Evolutionary conservation across 2,797 vertebrate genomes (phyloP), one percentile per base, ranked within the genome.

Genomic region (Perodicticus potto): DNA sequence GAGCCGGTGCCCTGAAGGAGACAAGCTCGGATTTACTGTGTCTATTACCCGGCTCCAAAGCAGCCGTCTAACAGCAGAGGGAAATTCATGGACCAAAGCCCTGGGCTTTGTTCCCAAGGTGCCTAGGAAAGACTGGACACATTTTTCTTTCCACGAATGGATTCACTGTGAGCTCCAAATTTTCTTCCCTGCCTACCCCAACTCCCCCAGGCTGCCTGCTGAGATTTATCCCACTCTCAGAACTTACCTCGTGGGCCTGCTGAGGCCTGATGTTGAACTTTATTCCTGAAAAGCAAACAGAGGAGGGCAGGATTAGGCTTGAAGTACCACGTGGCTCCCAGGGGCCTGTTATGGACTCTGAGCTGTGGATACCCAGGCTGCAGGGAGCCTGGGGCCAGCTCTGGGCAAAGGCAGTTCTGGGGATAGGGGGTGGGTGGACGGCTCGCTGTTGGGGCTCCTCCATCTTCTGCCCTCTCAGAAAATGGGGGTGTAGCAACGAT

Each of bases 171-270:
- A 83, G 20, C 89, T 82, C 67, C 23, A 1, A 14, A 57, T 29
- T 73, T 91, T 78, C 67, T 53, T 34, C 55, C 73, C 40, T 59
- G 55, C 40, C 76, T n/a, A 74, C 91, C 63, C 82, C 82, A 45
- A 5, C 78, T 16, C 14, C 43, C 69, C 80, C 49, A 43, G 40
- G 65, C 40, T 11, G 22, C 16, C 25, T 8, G 5, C 83, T 14
- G 93, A 23, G 83, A 86, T 23, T 37, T 49, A 63, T 63, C 45
- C 25, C 29, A 93, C 89, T 76, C 90, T 94, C 89, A 69, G 98
- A 97, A 98, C 98, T 98, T 98, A 99, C 98, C 96, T 98, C 97
- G 98, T 97, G 96, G 80, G 97, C 97, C 97, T 98, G 98, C 98
- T 98, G 98, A 55, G 98, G 97, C 97, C 98, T 97, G 97, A 97